Percentiles rank a stretch among this genome's conserved stretches.
Conservation (phyloP, 1,140 invertebrate species). For the Drosophila erecta region DNA sequence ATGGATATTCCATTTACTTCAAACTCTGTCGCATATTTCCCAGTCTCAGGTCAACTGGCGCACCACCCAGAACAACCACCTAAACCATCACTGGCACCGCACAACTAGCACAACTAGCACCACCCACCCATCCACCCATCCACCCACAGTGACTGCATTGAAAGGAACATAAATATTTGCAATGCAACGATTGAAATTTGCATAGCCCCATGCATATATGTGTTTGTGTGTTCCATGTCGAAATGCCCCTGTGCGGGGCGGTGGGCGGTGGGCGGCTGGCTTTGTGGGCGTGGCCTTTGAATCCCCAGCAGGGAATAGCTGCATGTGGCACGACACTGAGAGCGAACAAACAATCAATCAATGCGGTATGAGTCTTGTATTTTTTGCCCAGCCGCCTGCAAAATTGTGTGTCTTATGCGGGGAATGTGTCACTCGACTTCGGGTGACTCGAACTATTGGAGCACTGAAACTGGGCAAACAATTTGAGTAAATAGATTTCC, state of each 20-base stretch:
- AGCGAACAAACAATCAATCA: slow-evolving; percentile 68
- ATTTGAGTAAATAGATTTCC: slow-evolving; percentile 45
- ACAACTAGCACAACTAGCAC: not conserved
- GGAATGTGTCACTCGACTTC: slow-evolving; percentile 36
- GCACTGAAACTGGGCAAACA: slow-evolving; percentile 13
- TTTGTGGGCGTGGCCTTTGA: slow-evolving; percentile 7
- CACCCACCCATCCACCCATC: not conserved
- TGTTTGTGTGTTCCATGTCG: slow-evolving; percentile 20
- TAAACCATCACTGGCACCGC: not conserved
- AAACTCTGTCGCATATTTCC: slow-evolving; percentile 2
- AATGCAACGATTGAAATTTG: slow-evolving; percentile 62
- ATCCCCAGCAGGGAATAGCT: slow-evolving; percentile 7
- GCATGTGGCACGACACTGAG: slow-evolving; percentile 40
- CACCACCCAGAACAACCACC: slow-evolving; percentile 6
- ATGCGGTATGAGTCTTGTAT: slow-evolving; percentile 57
- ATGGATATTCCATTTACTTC: slow-evolving; percentile 15
- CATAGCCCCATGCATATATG: slow-evolving; percentile 20
- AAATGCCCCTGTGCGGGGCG: slow-evolving; percentile 11
- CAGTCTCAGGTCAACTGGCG: slow-evolving; percentile 3
- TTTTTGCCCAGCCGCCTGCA: slow-evolving; percentile 35
- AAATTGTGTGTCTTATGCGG: slow-evolving; percentile 23
- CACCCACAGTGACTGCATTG: slow-evolving; percentile 23
- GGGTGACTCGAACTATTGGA: slow-evolving; percentile 32
- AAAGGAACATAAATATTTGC: slow-evolving; percentile 64
- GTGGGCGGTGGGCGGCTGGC: not conserved